Percentiles rank a stretch among this genome's conserved stretches.
phyloP scores from a whole-genome alignment of 2,888 invertebrate genomes.

The Keiferia lycopersicella region DNA sequence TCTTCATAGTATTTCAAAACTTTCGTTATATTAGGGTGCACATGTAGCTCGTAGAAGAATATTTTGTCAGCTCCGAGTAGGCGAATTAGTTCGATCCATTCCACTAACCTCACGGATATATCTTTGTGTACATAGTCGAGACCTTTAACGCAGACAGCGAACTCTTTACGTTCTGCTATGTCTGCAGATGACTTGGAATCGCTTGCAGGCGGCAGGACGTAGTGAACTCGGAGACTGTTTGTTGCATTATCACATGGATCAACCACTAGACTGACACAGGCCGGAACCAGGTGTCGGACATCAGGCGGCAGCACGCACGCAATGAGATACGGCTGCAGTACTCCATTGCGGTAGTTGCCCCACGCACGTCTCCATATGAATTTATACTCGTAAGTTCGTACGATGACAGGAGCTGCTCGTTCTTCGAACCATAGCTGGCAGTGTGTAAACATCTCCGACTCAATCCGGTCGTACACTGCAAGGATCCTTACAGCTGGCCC shows the following conservation, averaged over 20 bases:
- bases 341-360: constrained; percentile 95
- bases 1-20: constrained; percentile 86
- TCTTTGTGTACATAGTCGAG: constrained; percentile 96
- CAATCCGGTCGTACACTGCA: constrained; percentile 94
- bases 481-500: constrained; percentile 92
- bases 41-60: constrained; percentile 93
- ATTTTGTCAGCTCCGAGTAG: constrained; percentile 95
- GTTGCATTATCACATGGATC: constrained; percentile 92
- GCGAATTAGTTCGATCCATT: constrained; percentile 95
- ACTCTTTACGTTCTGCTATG: constrained; percentile 84
- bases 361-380: constrained; percentile 97
- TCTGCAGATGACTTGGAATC: constrained; percentile 58
- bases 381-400: constrained; percentile 93
- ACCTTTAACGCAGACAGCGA: constrained; percentile 97
- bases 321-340: constrained; percentile 94
- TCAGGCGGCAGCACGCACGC: constrained; percentile 92
- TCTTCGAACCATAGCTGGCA: constrained; percentile 96
- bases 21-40: constrained; percentile 96
- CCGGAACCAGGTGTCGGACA: constrained; percentile 87
- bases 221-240: constrained; percentile 91
- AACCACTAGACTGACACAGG: constrained; percentile 92
- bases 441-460: constrained; percentile 89
- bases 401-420: constrained; percentile 89
- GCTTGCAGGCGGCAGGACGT: constrained; percentile 82
- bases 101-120: constrained; percentile 92